Evolutionary conservation across 1,140 invertebrate species (phyloP).

Genomic region (Thrips palmi): DNA sequence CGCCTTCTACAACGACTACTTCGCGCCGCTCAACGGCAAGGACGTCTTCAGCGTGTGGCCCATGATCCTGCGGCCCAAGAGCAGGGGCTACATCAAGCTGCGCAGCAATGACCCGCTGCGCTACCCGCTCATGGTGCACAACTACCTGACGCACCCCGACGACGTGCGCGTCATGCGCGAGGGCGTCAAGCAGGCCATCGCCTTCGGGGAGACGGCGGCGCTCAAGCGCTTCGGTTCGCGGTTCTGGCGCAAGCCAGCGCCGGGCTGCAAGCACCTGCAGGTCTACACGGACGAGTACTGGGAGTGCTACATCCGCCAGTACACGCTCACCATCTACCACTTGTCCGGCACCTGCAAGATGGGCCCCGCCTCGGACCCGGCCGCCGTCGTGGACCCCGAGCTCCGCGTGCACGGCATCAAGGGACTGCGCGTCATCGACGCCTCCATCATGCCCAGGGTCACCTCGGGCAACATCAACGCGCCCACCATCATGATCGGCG

Average conservation of each 20-base stretch:
- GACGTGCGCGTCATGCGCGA: constrained; percentile 62
- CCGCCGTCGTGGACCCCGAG: constrained; percentile 65
- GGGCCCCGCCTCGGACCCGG: constrained; percentile 53
- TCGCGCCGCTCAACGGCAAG: constrained; percentile 41
- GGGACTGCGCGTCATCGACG: constrained; percentile 59
- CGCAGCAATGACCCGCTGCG: constrained; percentile 59
- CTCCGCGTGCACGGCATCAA: constrained; percentile 54
- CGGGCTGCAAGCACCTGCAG: constrained; percentile 59
- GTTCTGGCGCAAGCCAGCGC: constrained; percentile 47
- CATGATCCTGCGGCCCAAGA: constrained; percentile 73
- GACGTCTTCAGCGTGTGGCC: constrained; percentile 66
- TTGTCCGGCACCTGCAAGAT: constrained; percentile 58
- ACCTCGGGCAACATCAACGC: constrained; percentile 74
- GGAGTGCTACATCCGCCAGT: constrained; percentile 30
- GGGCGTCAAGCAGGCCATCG: constrained; percentile 67
- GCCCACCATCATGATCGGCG: constrained; percentile 80
- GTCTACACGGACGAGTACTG: constrained; percentile 18
- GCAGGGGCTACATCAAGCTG: constrained; percentile 57
- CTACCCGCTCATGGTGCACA: constrained; percentile 74
- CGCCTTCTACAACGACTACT: constrained; percentile 59
- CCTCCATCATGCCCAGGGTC: constrained; percentile 62
- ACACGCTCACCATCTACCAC: constrained; percentile 76
- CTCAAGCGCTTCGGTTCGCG: constrained; percentile 45
- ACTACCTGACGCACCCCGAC: constrained; percentile 66
- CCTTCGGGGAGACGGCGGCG: constrained; percentile 36